These are phyloP conservation scores for Liopterus haemorrhoidalis DNA, from an alignment of 2,888 invertebrate genomes.

Conservation along the genomic window DNA sequence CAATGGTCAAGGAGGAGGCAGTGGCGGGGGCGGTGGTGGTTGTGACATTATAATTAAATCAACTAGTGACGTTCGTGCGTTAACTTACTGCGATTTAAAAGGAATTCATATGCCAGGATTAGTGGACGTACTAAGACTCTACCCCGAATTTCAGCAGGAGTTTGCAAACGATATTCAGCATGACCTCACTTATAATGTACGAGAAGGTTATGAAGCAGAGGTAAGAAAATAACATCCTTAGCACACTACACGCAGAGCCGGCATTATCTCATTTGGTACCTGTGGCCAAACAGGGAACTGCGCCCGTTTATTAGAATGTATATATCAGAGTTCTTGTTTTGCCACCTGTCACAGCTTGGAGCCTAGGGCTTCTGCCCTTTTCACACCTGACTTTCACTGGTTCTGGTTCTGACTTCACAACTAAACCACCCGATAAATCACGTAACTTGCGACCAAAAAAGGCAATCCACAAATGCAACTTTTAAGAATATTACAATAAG, in stretches of 20 bases:
- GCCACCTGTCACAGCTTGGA: no score
- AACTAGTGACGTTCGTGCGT: conserved; percentile 86
- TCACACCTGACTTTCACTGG: no score
- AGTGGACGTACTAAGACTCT: conserved; percentile 80
- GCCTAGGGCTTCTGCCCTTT: no score
- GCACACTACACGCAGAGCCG: background rate
- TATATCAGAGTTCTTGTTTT: no score
- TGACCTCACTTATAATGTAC: conserved; percentile 87
- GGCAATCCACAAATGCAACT: no score
- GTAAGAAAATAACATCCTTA: conserved; percentile 42
- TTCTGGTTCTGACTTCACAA: no score
- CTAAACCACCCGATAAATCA: no score
- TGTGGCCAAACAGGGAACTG: background rate
- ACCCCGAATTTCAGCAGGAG: conserved; percentile 92
- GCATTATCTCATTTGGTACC: background rate
- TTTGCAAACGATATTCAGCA: conserved; percentile 92
- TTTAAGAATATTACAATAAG: no score
- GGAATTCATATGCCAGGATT: conserved; percentile 88
- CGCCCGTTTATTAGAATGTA: background rate
- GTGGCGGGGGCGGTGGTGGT: conserved; percentile 46
- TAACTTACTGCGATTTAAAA: conserved; percentile 94
- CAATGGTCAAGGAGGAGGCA: conserved; percentile 55
- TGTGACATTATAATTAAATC: conserved; percentile 82
- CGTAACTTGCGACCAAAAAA: no score
- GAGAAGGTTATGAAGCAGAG: conserved; percentile 89